phyloP scores from a whole-genome alignment of 37 sponge, comb jelly and placozoan species.

The Axinella damicornis region DNA sequence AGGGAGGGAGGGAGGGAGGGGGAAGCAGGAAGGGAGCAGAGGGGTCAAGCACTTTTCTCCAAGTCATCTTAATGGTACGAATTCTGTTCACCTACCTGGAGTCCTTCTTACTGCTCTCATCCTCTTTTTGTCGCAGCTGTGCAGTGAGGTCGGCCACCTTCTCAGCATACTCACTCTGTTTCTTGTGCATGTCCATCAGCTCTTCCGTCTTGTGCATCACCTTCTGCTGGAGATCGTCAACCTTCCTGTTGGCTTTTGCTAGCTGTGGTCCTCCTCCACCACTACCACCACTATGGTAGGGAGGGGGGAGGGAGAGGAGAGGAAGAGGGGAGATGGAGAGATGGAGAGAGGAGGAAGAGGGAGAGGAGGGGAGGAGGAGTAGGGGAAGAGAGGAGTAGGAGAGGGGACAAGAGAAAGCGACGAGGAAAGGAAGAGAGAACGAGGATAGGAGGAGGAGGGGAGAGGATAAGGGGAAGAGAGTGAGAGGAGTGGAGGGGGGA shows the following conservation, averaged over 20 bases:
- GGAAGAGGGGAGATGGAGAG: too few species aligned
- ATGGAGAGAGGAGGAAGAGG: not conserved
- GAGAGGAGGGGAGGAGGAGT: not conserved
- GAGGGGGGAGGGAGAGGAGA: too few species aligned
- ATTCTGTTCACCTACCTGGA: constrained; percentile 22
- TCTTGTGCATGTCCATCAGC: constrained; percentile 55
- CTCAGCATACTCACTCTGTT: constrained; percentile 5
- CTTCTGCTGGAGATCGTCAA: constrained; percentile 44
- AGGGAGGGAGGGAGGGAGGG: too few species aligned
- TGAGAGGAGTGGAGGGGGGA: too few species aligned
- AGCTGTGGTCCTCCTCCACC: not conserved
- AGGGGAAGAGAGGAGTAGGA: too few species aligned
- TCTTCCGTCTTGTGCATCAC: constrained; percentile 51
- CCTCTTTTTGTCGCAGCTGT: constrained; percentile 24
- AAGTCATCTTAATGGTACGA: too few species aligned
- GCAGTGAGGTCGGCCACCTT: too few species aligned
- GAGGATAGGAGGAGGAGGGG: too few species aligned
- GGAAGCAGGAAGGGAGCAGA: too few species aligned
- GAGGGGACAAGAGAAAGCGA: too few species aligned
- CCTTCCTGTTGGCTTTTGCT: constrained; percentile 1
- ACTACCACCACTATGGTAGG: not conserved
- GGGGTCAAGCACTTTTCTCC: not conserved
- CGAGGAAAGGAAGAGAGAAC: too few species aligned
- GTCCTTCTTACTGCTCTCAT: constrained; percentile 5
- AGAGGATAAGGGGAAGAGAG: too few species aligned